Conservation (phyloP, 2,888 invertebrate species). For the Melinaea marsaeus region DNA sequence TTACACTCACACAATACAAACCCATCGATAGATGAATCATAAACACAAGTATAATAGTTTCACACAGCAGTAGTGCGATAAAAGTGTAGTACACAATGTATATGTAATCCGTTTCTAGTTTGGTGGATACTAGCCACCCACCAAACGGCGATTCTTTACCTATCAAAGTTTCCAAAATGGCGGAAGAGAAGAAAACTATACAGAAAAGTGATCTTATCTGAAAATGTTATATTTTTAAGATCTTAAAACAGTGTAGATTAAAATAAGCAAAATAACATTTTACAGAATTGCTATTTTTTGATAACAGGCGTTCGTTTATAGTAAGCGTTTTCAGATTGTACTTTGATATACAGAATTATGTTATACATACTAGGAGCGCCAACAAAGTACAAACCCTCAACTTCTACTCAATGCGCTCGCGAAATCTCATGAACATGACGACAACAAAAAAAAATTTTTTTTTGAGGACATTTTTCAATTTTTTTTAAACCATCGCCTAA, state of each 20-base stretch:
- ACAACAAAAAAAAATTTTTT: no score
- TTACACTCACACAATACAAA: constrained; percentile 38
- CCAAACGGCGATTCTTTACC: constrained; percentile 27
- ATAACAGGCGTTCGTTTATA: no score
- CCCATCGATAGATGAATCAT: constrained; percentile 36
- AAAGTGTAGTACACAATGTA: constrained; percentile 31
- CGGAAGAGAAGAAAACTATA: constrained; percentile 37
- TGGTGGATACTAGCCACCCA: constrained; percentile 14
- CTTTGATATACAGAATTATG: no score
- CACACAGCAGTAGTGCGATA: constrained; percentile 37
- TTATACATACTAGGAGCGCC: no score
- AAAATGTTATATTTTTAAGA: constrained; percentile 9
- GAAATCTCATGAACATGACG: no score
- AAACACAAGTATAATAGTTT: constrained; percentile 36
- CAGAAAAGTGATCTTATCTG: constrained; percentile 44
- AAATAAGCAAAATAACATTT: no score
- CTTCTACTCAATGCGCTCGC: no score
- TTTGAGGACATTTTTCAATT: no score
- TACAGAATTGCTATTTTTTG: no score
- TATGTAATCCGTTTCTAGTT: constrained; percentile 13
- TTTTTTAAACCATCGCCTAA: no score
- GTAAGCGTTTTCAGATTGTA: no score
- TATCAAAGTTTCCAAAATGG: constrained; percentile 37
- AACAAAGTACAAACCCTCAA: no score
- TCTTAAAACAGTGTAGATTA: not conserved